Evolutionary conservation across 1,140 invertebrate species (phyloP).

Genomic region (Pararge aegeria): DNA sequence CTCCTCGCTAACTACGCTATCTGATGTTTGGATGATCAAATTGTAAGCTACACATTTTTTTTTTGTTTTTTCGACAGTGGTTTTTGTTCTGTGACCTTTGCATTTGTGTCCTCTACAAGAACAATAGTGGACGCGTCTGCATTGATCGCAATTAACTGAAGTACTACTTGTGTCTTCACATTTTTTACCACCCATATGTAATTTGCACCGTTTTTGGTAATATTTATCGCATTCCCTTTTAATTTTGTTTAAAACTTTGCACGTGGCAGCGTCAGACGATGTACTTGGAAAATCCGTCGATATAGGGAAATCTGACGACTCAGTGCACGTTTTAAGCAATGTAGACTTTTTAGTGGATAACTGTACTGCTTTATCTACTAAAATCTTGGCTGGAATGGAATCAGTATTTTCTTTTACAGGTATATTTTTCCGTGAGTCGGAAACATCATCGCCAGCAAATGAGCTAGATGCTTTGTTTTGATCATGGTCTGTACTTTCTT

Average conservation of each 20-base stretch:
- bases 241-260: conserved; percentile 63
- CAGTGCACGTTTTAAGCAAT: conserved; percentile 31
- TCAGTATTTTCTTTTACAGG: conserved; percentile 18
- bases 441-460: conserved; percentile 28
- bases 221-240: conserved; percentile 69
- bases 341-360: conserved; percentile 41
- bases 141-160: conserved; percentile 54
- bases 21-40: conserved; percentile 70
- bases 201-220: conserved; percentile 59
- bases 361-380: conserved; percentile 56
- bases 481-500: conserved; percentile 52
- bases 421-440: conserved; percentile 4
- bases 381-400: conserved; percentile 24
- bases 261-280: conserved; percentile 58
- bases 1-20: conserved; percentile 66
- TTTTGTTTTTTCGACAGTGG: conserved; percentile 44
- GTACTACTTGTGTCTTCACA: conserved; percentile 59
- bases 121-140: conserved; percentile 49
- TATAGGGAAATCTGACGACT: conserved; percentile 50
- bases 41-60: conserved; percentile 74
- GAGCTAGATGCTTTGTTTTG: conserved; percentile 26
- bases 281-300: conserved; percentile 55
- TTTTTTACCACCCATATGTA: conserved; percentile 34
- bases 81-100: conserved; percentile 48
- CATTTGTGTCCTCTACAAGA: conserved; percentile 51